A percentile compares a stretch with the other conserved stretches of the same genome.
These are phyloP conservation scores for Malaclemys terrapin DNA, from an alignment of 2,113 vertebrate genomes.

Conservation along the genomic window DNA sequence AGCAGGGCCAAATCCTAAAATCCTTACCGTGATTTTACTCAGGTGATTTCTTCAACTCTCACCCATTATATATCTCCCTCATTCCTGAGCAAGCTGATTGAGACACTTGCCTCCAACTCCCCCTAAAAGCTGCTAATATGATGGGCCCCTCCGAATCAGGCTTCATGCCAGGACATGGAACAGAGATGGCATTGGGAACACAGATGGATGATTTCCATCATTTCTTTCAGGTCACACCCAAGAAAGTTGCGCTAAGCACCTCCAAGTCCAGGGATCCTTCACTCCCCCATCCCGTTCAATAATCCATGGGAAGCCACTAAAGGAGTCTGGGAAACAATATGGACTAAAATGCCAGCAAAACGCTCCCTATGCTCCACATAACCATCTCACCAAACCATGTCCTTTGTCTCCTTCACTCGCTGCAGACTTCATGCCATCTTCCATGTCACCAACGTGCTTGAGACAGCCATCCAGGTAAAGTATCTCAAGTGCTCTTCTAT, in stretches of 20 bases:
- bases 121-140: too few species aligned
- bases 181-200: too few species aligned
- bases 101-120: too few species aligned
- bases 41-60: neutral
- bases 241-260: neutral
- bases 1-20: neutral
- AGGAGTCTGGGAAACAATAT: neutral
- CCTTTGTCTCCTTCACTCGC: neutral
- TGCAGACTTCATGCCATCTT: neutral
- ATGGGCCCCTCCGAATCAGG: too few species aligned
- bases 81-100: too few species aligned
- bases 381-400: neutral
- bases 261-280: neutral
- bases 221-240: neutral
- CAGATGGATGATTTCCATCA: too few species aligned
- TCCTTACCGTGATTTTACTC: neutral
- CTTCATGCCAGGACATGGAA: too few species aligned
- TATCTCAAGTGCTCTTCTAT: neutral
- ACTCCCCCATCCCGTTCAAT: neutral
- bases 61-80: neutral
- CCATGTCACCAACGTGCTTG: neutral
- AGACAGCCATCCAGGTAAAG: neutral
- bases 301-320: neutral
- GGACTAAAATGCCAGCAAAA: neutral
- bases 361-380: neutral